phyloP scores from a whole-genome alignment of 2,797 vertebrate genomes.

The Hylomyscus alleni region DNA sequence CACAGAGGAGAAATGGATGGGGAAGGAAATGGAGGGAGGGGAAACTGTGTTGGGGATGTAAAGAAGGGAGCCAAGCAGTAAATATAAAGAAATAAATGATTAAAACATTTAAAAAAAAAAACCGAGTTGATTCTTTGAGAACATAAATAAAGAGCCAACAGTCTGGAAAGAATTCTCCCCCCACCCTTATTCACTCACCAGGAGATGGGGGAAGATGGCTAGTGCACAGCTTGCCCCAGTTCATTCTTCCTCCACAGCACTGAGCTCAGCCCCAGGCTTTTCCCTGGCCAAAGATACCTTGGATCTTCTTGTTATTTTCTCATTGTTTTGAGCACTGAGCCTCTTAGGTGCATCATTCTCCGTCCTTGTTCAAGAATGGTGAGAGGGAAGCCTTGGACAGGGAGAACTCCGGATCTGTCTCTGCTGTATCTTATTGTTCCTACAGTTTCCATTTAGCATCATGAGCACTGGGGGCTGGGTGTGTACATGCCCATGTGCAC shows the following conservation, averaged over 20 bases:
- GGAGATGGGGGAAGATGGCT: neutral
- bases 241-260: neutral
- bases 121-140: neutral
- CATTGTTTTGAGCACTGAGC: neutral
- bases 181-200: no score
- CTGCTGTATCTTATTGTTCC: neutral
- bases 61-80: neutral
- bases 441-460: neutral
- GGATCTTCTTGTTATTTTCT: neutral
- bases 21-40: neutral
- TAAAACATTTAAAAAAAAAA: neutral
- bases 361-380: neutral
- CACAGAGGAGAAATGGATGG: neutral
- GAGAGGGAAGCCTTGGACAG: neutral
- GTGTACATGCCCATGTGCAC: no score
- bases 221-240: rapidly evolving
- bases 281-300: neutral
- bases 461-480: neutral
- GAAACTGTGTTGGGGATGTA: neutral
- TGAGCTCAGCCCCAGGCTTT: neutral
- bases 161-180: neutral
- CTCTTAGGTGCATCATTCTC: neutral
- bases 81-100: conserved; percentile 11
- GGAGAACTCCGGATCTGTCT: neutral
- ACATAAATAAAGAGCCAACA: neutral